Evolutionary conservation across 1,140 invertebrate genomes (phyloP).

Genomic region (Gerris buenoi): DNA sequence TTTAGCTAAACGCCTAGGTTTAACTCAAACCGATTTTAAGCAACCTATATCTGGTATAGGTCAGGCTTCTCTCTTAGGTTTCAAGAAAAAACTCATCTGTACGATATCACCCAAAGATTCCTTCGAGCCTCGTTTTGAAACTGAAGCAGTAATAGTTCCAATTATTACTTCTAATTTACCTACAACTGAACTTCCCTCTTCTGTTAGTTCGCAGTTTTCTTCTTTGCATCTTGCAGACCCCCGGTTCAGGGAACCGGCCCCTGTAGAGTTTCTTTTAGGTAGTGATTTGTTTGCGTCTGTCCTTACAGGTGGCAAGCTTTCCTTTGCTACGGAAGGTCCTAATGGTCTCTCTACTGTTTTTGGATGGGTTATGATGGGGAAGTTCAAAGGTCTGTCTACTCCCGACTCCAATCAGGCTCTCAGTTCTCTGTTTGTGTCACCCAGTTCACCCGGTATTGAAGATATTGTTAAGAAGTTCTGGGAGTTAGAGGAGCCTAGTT

Average conservation of each 20-base stretch:
- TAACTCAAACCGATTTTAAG: not conserved
- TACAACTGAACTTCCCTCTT: not conserved
- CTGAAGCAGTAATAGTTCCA: not conserved
- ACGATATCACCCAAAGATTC: not conserved
- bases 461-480: not conserved
- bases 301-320: not conserved
- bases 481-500: not conserved
- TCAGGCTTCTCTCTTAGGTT: not conserved
- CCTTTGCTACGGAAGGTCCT: not conserved
- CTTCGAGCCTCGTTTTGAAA: not conserved
- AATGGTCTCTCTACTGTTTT: not conserved
- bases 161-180: not conserved
- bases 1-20: not conserved
- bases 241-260: not conserved
- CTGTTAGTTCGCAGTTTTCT: not conserved
- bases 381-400: not conserved
- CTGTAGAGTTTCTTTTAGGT: not conserved
- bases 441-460: not conserved
- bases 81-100: not conserved
- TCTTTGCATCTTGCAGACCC: not conserved
- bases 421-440: not conserved
- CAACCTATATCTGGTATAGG: not conserved
- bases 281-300: not conserved
- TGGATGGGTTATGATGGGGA: not conserved
- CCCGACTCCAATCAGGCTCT: not conserved